These are phyloP conservation scores for Xestia rhomboidea DNA, from an alignment of 2,888 invertebrate genomes.

Conservation along the genomic window DNA sequence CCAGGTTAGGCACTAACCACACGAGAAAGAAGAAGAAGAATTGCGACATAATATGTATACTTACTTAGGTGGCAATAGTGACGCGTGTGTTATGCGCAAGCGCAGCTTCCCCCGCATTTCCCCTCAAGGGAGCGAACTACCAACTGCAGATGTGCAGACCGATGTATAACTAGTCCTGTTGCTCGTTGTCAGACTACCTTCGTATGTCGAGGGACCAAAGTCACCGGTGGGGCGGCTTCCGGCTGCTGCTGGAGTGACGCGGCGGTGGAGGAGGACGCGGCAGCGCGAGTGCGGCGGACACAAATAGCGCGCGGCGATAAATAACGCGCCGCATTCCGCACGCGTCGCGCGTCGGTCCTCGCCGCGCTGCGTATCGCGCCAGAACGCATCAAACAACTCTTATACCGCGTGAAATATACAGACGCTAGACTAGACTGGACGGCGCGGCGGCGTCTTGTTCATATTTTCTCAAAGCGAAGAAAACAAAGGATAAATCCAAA, in stretches of 20 bases:
- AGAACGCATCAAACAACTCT: neutral
- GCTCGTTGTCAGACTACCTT: neutral
- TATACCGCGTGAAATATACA: neutral
- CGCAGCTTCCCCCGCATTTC: neutral
- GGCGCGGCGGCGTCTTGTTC: neutral
- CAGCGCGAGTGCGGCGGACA: neutral
- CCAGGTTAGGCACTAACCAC: too few relatives aligned
- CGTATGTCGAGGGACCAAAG: neutral
- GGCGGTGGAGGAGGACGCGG: neutral
- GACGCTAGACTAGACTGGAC: neutral
- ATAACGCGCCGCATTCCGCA: slow-evolving; percentile 27
- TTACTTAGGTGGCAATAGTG: neutral
- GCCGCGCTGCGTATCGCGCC: neutral
- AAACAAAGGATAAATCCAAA: neutral
- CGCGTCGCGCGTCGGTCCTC: neutral
- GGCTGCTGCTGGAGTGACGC: neutral
- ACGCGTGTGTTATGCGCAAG: too few relatives aligned
- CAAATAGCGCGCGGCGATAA: slow-evolving; percentile 30
- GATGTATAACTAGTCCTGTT: neutral
- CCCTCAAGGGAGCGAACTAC: neutral
- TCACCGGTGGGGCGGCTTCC: neutral
- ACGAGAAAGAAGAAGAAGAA: too few relatives aligned
- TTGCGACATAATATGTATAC: too few relatives aligned
- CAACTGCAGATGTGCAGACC: neutral
- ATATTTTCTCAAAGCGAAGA: neutral